These are phyloP conservation scores for Semnornis frantzii DNA, from an alignment of 2,113 vertebrate genomes.

Conservation along the genomic window DNA sequence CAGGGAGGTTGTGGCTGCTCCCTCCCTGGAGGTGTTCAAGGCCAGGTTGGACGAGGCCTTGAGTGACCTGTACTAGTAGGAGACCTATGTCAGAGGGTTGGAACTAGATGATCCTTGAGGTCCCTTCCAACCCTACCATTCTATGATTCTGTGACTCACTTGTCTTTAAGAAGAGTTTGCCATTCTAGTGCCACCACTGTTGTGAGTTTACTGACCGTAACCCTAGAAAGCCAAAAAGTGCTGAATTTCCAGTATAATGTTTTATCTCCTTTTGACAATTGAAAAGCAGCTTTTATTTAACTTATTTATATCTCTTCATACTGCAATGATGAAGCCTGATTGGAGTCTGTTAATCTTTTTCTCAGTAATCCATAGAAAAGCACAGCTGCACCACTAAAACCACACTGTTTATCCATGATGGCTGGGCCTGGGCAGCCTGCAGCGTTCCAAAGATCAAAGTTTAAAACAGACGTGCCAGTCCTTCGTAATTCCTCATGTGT, in stretches of 20 bases:
- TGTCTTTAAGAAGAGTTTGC: background rate
- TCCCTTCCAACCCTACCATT: too few relatives aligned
- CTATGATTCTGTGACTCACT: too few relatives aligned
- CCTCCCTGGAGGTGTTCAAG: too few relatives aligned
- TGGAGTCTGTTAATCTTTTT: slow-evolving; percentile 37
- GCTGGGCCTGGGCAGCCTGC: background rate
- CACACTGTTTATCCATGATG: background rate
- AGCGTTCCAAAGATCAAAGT: slow-evolving; percentile 59
- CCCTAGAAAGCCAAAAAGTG: background rate
- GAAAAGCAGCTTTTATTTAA: background rate
- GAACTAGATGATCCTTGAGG: too few relatives aligned
- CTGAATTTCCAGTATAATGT: background rate
- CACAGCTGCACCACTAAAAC: slow-evolving; percentile 29
- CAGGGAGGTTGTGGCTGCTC: too few relatives aligned
- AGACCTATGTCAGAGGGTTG: too few relatives aligned
- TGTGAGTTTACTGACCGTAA: background rate
- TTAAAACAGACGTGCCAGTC: background rate
- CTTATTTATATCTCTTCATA: background rate
- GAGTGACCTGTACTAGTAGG: too few relatives aligned
- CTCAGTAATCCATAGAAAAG: slow-evolving; percentile 16
- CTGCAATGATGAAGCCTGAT: background rate
- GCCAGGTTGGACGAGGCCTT: too few relatives aligned
- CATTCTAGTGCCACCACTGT: background rate
- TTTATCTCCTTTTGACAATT: background rate
- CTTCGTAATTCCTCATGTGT: background rate